phyloP scores from a whole-genome alignment of 2,888 invertebrate genomes.

The Andrena camellia region DNA sequence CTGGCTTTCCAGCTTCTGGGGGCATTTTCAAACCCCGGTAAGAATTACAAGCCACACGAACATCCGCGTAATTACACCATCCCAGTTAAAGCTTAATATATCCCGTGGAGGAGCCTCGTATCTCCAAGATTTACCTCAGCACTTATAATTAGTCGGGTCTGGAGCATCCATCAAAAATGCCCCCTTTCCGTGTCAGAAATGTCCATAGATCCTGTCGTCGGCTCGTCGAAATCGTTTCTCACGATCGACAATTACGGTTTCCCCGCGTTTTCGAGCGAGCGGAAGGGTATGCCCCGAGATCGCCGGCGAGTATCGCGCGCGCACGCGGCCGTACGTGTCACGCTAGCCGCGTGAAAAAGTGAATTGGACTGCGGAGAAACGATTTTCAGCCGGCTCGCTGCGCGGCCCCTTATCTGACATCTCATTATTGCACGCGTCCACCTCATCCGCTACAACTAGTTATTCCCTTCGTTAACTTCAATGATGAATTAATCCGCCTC shows the following conservation, averaged over 20 bases:
- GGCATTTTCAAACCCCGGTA: too few relatives aligned
- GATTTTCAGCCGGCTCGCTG: constrained; percentile 63
- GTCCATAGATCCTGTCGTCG: constrained; percentile 3
- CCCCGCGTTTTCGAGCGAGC: constrained; percentile 19
- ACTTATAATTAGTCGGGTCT: not conserved
- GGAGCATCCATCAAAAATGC: not conserved
- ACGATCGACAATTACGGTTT: constrained; percentile 15
- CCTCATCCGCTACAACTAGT: constrained; percentile 66
- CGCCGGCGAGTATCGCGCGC: constrained; percentile 14
- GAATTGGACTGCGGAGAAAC: constrained; percentile 46
- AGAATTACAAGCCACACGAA: too few relatives aligned
- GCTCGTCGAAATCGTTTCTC: not conserved
- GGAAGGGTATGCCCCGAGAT: constrained; percentile 3
- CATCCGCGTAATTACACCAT: too few relatives aligned
- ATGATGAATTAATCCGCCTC: constrained; percentile 70
- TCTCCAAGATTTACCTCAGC: not conserved
- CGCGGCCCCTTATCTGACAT: constrained; percentile 67
- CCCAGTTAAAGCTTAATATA: constrained; percentile 1
- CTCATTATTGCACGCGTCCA: constrained; percentile 70
- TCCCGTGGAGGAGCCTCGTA: not conserved
- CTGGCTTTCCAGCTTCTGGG: too few relatives aligned
- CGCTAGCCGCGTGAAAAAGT: constrained; percentile 44
- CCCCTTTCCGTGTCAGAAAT: not conserved
- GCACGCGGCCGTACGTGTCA: constrained; percentile 25
- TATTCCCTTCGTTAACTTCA: constrained; percentile 70